phyloP scores from a whole-genome alignment of 2,888 invertebrate species.

The Lasioglossum calceatum region DNA sequence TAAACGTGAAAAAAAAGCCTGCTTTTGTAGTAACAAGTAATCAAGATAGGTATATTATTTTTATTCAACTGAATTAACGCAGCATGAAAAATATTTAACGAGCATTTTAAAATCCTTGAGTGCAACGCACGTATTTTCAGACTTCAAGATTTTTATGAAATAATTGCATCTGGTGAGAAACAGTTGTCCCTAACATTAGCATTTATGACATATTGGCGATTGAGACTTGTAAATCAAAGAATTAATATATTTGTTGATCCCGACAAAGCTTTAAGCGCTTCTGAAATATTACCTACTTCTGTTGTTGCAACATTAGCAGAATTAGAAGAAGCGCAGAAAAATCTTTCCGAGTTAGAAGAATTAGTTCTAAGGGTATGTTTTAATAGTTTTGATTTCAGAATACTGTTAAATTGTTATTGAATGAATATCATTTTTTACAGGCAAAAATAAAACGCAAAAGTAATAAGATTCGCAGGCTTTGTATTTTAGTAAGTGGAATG shows the following conservation, averaged over 20 bases:
- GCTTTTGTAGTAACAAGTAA: neutral
- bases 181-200: conserved; percentile 70
- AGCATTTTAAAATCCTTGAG: neutral
- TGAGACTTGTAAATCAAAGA: conserved; percentile 59
- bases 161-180: conserved; percentile 50
- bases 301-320: conserved; percentile 60
- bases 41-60: conserved; percentile 36
- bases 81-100: neutral
- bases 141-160: conserved; percentile 45
- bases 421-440: conserved; percentile 26
- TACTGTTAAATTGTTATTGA: neutral
- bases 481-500: conserved; percentile 24
- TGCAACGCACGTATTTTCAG: conserved; percentile 21
- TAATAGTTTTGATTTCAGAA: neutral
- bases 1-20: conserved; percentile 24
- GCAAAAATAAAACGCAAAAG: conserved; percentile 28
- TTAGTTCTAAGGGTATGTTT: conserved; percentile 31
- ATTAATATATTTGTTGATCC: conserved; percentile 67
- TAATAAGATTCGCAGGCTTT: neutral
- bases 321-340: conserved; percentile 57
- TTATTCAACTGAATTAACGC: neutral
- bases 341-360: conserved; percentile 52
- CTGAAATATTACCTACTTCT: conserved; percentile 61
- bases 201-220: conserved; percentile 63
- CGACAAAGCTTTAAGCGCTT: conserved; percentile 64